A percentile compares a stretch with the other conserved stretches of the same genome.
phyloP scores from a whole-genome alignment of 2,888 invertebrate genomes.

The Clanis bilineata region DNA sequence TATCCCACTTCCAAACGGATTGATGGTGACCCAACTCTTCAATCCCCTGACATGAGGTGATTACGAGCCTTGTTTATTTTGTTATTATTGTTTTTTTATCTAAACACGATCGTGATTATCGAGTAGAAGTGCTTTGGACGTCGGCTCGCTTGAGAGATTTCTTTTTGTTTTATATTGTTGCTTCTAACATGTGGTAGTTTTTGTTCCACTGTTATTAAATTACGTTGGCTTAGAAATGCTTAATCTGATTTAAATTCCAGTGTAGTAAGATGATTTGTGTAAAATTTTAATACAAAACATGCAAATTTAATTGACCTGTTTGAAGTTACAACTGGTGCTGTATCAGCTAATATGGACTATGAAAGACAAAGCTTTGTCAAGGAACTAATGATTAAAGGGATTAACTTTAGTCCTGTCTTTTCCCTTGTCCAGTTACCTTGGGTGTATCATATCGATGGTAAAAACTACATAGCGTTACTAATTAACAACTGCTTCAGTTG shows the following conservation, averaged over 20 bases:
- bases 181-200: slow-evolving; percentile 46
- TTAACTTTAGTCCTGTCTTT: too few relatives aligned
- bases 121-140: slow-evolving; percentile 55
- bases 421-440: too few relatives aligned
- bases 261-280: not conserved
- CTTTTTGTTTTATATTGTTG: not conserved
- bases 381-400: too few relatives aligned
- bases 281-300: too few relatives aligned
- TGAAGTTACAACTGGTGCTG: too few relatives aligned
- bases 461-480: too few relatives aligned
- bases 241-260: not conserved
- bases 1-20: not conserved
- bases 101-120: slow-evolving; percentile 79
- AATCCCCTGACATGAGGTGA: slow-evolving; percentile 69
- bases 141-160: slow-evolving; percentile 40
- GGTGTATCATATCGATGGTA: too few relatives aligned
- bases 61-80: slow-evolving; percentile 76
- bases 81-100: slow-evolving; percentile 78
- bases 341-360: too few relatives aligned
- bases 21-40: slow-evolving; percentile 35
- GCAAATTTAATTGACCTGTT: too few relatives aligned
- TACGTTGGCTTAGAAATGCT: not conserved
- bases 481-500: too few relatives aligned
- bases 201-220: slow-evolving; percentile 19
- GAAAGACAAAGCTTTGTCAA: too few relatives aligned